Evolutionary conservation across 2,113 vertebrate genomes (phyloP).

Genomic region (Echinops telfairi): DNA sequence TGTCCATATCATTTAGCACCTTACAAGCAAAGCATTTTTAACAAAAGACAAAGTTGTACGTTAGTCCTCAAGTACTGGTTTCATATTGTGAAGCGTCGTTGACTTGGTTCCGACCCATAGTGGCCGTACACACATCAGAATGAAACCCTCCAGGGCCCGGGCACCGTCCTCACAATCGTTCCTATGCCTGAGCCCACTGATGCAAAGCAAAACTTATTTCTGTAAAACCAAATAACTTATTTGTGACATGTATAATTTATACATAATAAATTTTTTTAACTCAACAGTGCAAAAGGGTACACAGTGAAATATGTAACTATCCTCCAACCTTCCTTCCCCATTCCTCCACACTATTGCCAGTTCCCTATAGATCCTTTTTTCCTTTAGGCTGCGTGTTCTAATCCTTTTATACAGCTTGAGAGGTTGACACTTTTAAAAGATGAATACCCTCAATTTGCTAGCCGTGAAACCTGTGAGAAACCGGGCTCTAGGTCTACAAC

Average conservation of each 20-base stretch:
- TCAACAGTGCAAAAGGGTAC: not conserved
- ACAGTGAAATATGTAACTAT: not conserved
- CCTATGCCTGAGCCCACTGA: no score
- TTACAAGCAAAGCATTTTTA: not conserved
- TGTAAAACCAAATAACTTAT: no score
- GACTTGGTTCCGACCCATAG: no score
- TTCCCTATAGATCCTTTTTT: conserved; percentile 3
- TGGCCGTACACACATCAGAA: no score
- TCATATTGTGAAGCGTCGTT: no score
- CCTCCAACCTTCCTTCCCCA: not conserved
- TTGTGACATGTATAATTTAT: no score
- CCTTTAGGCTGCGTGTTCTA: not conserved
- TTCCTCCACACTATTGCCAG: not conserved
- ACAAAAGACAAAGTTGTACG: not conserved
- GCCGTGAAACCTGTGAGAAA: not conserved
- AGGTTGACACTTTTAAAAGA: not conserved
- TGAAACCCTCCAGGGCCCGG: no score
- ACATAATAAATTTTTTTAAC: not conserved
- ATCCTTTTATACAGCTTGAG: not conserved
- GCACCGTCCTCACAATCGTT: no score
- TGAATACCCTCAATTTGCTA: not conserved
- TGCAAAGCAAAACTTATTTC: no score
- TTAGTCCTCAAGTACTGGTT: not conserved
- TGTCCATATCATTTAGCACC: not conserved
- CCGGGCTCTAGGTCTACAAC: not conserved